Evolutionary conservation across 2,888 invertebrate genomes (phyloP).

Genomic region (Parthenolecanium corni): DNA sequence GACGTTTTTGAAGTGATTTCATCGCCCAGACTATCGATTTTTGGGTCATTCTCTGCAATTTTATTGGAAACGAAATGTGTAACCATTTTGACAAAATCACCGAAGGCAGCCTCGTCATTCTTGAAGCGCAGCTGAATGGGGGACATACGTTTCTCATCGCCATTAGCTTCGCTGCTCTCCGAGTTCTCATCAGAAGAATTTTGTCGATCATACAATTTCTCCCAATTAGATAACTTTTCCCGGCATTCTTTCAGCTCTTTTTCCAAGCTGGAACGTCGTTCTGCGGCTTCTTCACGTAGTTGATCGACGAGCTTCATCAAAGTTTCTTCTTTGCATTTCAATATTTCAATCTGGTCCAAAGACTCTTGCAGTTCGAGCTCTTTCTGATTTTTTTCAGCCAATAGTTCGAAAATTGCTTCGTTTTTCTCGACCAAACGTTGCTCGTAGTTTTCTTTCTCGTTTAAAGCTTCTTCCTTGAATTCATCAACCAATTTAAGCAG

Average conservation of each 20-base stretch:
- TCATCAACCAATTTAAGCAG: constrained; percentile 5
- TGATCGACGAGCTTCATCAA: neutral
- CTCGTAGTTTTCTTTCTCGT: constrained; percentile 8
- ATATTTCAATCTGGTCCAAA: constrained; percentile 7
- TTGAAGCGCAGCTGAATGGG: too few species aligned
- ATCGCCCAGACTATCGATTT: too few species aligned
- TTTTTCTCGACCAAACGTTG: neutral
- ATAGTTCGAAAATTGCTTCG: neutral
- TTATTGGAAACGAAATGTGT: too few species aligned
- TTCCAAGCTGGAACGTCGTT: neutral
- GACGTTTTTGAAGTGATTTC: too few species aligned
- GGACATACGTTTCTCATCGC: too few species aligned
- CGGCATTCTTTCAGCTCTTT: neutral
- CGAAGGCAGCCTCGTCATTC: too few species aligned
- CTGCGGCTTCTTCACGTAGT: neutral
- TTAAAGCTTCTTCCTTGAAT: constrained; percentile 7
- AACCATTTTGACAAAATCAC: too few species aligned
- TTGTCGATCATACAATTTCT: too few species aligned
- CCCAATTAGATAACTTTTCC: neutral
- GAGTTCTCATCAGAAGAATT: too few species aligned
- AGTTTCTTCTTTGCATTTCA: constrained; percentile 18
- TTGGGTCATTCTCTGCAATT: too few species aligned
- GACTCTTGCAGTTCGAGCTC: constrained; percentile 14
- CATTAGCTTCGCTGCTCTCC: too few species aligned
- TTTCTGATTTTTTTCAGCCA: constrained; percentile 4